Conservation (phyloP, 1,140 invertebrate genomes). For the Chrysopa pallens region DNA sequence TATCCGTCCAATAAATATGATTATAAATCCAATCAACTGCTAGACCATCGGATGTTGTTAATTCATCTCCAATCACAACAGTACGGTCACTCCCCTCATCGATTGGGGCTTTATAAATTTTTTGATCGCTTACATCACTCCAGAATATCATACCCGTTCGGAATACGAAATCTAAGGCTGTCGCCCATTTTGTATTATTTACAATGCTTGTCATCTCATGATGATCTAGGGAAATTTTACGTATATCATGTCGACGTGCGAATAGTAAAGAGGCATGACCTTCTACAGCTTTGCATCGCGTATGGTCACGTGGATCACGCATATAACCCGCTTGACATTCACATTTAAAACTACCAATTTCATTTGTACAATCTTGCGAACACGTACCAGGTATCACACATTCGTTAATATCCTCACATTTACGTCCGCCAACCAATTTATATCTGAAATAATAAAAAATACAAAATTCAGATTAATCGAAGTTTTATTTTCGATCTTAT, state of each 20-base stretch:
- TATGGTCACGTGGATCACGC: constrained; percentile 62
- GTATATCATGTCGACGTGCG: constrained; percentile 67
- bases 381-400: constrained; percentile 75
- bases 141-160: constrained; percentile 84
- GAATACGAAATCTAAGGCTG: constrained; percentile 79
- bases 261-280: constrained; percentile 72
- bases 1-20: constrained; percentile 93
- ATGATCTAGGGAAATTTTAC: constrained; percentile 77
- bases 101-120: constrained; percentile 82
- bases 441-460: background rate
- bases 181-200: constrained; percentile 70
- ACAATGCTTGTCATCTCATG: constrained; percentile 79
- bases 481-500: background rate
- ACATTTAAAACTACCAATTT: constrained; percentile 84
- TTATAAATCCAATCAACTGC: constrained; percentile 95
- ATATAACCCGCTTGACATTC: constrained; percentile 76
- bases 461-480: background rate
- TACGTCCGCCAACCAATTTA: background rate
- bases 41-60: constrained; percentile 80
- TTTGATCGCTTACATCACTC: constrained; percentile 79
- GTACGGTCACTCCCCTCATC: constrained; percentile 72
- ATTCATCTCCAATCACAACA: constrained; percentile 62
- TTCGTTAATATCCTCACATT: constrained; percentile 57
- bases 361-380: constrained; percentile 84
- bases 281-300: constrained; percentile 72